Conservation (phyloP, 2,113 vertebrate genomes). For the Entosphenus tridentatus region DNA sequence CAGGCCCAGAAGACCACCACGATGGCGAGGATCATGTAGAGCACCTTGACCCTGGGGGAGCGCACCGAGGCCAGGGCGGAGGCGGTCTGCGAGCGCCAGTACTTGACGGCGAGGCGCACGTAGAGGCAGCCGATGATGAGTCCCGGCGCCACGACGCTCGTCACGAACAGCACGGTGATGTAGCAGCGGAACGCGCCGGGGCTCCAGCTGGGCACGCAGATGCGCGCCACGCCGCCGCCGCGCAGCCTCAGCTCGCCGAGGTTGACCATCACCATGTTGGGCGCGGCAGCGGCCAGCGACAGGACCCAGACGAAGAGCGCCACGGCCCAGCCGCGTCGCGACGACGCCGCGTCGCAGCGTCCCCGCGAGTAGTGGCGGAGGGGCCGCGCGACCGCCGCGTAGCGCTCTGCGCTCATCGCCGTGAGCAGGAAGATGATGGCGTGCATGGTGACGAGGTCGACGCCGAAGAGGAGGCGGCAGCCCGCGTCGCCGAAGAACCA, state of each 20-base stretch:
- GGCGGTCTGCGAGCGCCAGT: constrained; percentile 41
- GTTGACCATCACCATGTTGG: constrained; percentile 49
- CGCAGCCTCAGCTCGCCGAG: constrained; percentile 33
- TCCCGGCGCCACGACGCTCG: constrained; percentile 42
- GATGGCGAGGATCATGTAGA: constrained; percentile 38
- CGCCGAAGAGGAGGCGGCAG: constrained; percentile 36
- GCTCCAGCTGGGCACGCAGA: constrained; percentile 41
- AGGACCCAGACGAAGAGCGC: constrained; percentile 34
- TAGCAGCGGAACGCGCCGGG: constrained; percentile 40
- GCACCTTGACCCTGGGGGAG: constrained; percentile 38
- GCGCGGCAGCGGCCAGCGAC: constrained; percentile 34
- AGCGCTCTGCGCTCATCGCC: constrained; percentile 40
- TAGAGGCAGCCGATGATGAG: constrained; percentile 39
- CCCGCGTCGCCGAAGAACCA: constrained; percentile 44
- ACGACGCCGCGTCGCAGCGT: constrained; percentile 19
- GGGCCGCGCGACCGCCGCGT: constrained; percentile 33
- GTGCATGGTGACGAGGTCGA: constrained; percentile 51
- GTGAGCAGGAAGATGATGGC: constrained; percentile 49
- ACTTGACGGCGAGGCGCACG: constrained; percentile 30
- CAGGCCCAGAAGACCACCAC: constrained; percentile 48
- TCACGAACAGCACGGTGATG: constrained; percentile 37
- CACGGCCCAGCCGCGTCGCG: constrained; percentile 21
- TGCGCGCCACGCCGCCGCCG: constrained; percentile 18
- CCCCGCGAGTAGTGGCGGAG: constrained; percentile 38
- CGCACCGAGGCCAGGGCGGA: constrained; percentile 23